phyloP scores from a whole-genome alignment of 2,113 vertebrate genomes.

The Strix uralensis region DNA sequence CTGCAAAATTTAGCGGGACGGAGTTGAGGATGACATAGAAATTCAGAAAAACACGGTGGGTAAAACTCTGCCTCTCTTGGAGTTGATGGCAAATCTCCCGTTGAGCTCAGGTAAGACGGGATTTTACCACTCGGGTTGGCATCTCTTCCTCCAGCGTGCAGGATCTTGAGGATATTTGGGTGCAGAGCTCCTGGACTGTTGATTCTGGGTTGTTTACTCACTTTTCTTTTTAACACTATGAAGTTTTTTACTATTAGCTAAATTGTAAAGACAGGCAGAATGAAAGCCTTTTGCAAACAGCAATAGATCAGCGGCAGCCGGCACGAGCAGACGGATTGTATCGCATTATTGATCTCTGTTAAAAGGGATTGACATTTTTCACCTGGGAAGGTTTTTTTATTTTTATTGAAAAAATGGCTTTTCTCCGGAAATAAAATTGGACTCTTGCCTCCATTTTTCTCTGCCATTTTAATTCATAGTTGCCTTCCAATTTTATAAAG shows the following conservation, averaged over 20 bases:
- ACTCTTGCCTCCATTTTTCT: neutral
- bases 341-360: conserved; percentile 22
- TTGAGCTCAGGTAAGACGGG: neutral
- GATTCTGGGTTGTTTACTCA: neutral
- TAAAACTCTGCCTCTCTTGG: neutral
- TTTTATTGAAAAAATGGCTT: neutral
- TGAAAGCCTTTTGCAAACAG: conserved; percentile 27
- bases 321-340: neutral
- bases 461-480: neutral
- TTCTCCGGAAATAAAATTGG: neutral
- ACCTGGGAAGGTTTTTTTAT: neutral
- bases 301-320: neutral
- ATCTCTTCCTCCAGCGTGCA: accelerated
- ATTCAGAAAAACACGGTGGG: neutral
- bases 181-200: neutral
- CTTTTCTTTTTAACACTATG: neutral
- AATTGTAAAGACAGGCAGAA: neutral
- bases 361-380: conserved; percentile 7
- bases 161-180: neutral
- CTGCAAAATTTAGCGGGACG: neutral
- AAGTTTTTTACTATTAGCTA: conserved; percentile 11
- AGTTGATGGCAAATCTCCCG: neutral
- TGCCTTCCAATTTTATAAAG: neutral
- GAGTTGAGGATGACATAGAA: neutral
- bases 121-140: neutral